phyloP scores from a whole-genome alignment of 2,113 vertebrate species.

The Mesoclemmys tuberculata region DNA sequence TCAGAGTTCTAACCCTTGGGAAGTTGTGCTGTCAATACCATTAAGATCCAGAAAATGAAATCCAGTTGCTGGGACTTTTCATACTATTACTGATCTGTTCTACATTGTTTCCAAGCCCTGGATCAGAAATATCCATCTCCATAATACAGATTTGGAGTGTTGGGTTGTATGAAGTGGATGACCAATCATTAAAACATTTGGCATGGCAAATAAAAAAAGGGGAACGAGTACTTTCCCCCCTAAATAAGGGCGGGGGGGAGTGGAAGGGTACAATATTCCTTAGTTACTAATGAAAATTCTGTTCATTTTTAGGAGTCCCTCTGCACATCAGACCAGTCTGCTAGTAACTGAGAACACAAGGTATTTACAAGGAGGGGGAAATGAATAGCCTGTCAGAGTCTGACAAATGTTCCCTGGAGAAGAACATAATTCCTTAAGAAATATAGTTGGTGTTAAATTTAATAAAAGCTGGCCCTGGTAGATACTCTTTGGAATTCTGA shows the following conservation, averaged over 20 bases:
- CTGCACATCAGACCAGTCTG: conserved; percentile 29
- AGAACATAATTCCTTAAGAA: conserved; percentile 75
- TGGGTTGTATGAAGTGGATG: not conserved
- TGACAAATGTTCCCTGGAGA: conserved; percentile 76
- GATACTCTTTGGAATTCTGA: conserved; percentile 61
- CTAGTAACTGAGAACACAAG: conserved; percentile 45
- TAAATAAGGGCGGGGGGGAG: not conserved
- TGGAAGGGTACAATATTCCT: not conserved
- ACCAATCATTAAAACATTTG: not conserved
- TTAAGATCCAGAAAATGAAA: conserved; percentile 32
- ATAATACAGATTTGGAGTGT: not conserved
- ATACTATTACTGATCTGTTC: not conserved
- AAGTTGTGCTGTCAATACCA: conserved; percentile 14
- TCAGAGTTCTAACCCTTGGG: not conserved
- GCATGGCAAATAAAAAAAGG: not conserved
- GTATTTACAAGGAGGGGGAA: conserved; percentile 55
- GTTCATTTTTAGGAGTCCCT: conserved; percentile 33
- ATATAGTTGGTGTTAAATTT: conserved; percentile 72
- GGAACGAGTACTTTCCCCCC: not conserved
- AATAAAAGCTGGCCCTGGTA: conserved; percentile 70
- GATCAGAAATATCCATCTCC: not conserved
- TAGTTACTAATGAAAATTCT: conserved; percentile 37
- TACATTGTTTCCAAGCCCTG: not conserved
- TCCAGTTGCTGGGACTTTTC: not conserved
- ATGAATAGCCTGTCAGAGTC: conserved; percentile 70